Percentiles rank a stretch among this genome's conserved stretches.
phyloP scores from a whole-genome alignment of 2,797 vertebrate species.

The Ataeniobius toweri region DNA sequence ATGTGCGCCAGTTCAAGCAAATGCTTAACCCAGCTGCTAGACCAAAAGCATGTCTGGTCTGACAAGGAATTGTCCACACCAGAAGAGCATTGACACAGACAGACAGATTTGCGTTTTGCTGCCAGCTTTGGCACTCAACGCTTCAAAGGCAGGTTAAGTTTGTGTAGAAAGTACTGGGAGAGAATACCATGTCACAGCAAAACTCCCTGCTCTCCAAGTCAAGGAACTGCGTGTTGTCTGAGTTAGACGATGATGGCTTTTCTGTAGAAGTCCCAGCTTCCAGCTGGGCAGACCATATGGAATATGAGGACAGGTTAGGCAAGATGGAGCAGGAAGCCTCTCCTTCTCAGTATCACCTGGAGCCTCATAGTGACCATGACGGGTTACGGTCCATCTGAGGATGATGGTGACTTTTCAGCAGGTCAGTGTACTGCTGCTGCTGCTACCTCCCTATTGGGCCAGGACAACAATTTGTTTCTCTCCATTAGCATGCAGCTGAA shows the following conservation, averaged over 20 bases:
- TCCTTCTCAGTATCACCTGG: no score
- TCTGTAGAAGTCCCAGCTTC: not conserved
- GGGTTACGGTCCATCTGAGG: not conserved
- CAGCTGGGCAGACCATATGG: not conserved
- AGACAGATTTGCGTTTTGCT: not conserved
- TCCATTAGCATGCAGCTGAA: no score
- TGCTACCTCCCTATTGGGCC: not conserved
- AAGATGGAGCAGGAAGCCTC: no score
- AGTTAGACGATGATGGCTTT: not conserved
- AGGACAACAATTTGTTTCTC: not conserved
- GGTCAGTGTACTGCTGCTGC: no score
- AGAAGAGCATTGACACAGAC: not conserved
- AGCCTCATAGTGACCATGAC: no score
- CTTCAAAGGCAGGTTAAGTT: not conserved
- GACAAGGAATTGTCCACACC: not conserved
- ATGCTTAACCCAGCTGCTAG: no score
- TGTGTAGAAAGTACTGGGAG: not conserved
- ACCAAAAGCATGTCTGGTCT: not conserved
- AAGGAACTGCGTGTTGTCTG: no score
- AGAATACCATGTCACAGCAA: not conserved
- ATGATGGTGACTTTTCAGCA: not conserved
- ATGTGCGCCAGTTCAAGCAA: no score
- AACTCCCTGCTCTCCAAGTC: not conserved
- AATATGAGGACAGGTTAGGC: not conserved
- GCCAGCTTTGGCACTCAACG: not conserved